Conservation (phyloP, 2,888 invertebrate genomes). For the Cheilosia scutellata region DNA sequence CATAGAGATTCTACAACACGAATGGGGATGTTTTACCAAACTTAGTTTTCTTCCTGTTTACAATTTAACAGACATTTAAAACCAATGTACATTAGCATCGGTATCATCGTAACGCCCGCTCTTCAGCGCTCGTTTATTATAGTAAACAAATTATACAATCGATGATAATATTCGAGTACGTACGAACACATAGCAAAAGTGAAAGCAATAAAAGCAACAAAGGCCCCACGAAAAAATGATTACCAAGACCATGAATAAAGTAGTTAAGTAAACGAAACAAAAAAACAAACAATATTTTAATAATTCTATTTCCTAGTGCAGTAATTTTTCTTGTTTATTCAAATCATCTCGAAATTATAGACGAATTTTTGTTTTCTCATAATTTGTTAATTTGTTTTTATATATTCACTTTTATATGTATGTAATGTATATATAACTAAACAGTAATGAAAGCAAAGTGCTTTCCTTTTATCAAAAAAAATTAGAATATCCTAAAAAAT, state of each 20-base stretch:
- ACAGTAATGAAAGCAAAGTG: slow-evolving; percentile 47
- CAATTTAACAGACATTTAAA: no score
- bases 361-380: slow-evolving; percentile 47
- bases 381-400: slow-evolving; percentile 66
- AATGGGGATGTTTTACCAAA: no score
- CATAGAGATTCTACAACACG: no score
- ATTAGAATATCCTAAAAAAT: slow-evolving; percentile 35
- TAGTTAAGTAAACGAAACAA: background rate
- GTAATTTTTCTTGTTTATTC: slow-evolving; percentile 69
- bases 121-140: no score
- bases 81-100: no score
- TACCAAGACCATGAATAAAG: background rate
- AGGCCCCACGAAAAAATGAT: background rate
- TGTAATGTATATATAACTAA: slow-evolving; percentile 50
- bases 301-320: slow-evolving; percentile 70
- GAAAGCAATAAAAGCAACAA: background rate
- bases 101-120: no score
- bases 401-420: slow-evolving; percentile 67
- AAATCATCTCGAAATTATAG: slow-evolving; percentile 71
- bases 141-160: no score
- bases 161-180: no score
- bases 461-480: slow-evolving; percentile 32
- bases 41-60: no score
- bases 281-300: slow-evolving; percentile 40
- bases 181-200: no score